Conservation (phyloP, 2,888 invertebrate species). For the Eristalis arbustorum region DNA sequence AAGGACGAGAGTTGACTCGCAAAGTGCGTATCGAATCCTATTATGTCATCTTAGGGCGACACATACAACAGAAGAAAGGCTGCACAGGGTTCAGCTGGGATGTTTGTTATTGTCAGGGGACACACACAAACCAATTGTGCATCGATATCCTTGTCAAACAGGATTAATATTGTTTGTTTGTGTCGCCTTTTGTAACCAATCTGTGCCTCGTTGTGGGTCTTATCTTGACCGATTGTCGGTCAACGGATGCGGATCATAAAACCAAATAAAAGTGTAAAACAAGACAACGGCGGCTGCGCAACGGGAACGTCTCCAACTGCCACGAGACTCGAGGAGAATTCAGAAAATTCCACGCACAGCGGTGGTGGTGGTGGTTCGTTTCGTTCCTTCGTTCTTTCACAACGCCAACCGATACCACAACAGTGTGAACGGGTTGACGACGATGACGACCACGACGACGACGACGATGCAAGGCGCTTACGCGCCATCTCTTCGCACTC, state of each 20-base stretch:
- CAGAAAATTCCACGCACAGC: conserved; percentile 66
- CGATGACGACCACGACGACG: not conserved
- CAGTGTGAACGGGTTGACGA: not conserved
- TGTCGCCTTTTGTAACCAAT: conserved; percentile 24
- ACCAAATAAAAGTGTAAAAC: conserved; percentile 24
- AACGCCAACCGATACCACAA: not conserved
- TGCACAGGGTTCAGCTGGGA: conserved; percentile 22
- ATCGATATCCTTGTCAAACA: conserved; percentile 68
- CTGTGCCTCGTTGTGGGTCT: conserved; percentile 66
- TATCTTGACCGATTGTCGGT: conserved; percentile 61
- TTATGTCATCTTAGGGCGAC: conserved; percentile 63
- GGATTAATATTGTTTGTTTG: conserved; percentile 66
- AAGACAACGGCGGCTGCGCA: not conserved
- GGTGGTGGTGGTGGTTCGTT: conserved; percentile 15
- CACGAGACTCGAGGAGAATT: conserved; percentile 24
- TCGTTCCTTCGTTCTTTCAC: not conserved
- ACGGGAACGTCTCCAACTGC: conserved; percentile 20
- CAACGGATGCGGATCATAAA: conserved; percentile 67
- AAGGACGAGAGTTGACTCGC: conserved; percentile 24
- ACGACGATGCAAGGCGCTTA: conserved; percentile 8
- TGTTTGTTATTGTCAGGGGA: conserved; percentile 56
- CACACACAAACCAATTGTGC: conserved; percentile 65
- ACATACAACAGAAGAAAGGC: conserved; percentile 1
- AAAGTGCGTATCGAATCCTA: conserved; percentile 68
- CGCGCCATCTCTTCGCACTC: conserved; percentile 30